These are phyloP conservation scores for Ophion ellenae DNA, from an alignment of 2,888 invertebrate species.

Conservation along the genomic window DNA sequence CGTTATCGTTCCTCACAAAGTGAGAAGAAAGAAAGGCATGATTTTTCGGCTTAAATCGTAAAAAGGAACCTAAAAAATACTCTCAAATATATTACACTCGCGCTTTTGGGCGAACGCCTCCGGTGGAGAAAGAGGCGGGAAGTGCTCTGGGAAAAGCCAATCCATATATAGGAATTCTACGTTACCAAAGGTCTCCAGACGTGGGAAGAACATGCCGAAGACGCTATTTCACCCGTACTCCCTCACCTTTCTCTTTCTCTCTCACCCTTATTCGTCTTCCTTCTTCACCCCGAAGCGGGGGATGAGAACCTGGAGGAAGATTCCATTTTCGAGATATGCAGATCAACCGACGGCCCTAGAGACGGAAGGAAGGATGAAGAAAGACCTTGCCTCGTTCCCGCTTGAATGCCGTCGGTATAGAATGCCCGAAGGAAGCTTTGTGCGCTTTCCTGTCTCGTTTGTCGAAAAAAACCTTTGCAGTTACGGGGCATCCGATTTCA, in stretches of 20 bases:
- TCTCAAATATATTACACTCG: slow-evolving; percentile 51
- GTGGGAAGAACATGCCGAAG: slow-evolving; percentile 44
- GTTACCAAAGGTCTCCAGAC: slow-evolving; percentile 49
- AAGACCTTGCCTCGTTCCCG: slow-evolving; percentile 51
- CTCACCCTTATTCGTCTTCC: neutral
- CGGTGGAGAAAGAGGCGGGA: slow-evolving; percentile 37
- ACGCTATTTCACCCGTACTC: neutral
- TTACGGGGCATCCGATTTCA: slow-evolving; percentile 2
- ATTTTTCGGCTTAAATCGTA: slow-evolving; percentile 40
- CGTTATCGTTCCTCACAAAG: neutral
- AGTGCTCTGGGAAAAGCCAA: slow-evolving; percentile 54
- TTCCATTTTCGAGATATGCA: slow-evolving; percentile 78
- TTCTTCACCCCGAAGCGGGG: neutral
- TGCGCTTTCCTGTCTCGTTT: slow-evolving; percentile 15
- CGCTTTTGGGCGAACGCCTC: slow-evolving; percentile 39
- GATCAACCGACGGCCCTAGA: slow-evolving; percentile 74
- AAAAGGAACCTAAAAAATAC: slow-evolving; percentile 27
- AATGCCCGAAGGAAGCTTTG: slow-evolving; percentile 38
- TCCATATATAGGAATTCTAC: slow-evolving; percentile 58
- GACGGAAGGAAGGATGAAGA: slow-evolving; percentile 17
- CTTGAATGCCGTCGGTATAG: slow-evolving; percentile 51
- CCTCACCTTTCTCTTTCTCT: slow-evolving; percentile 27
- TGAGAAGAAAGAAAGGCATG: slow-evolving; percentile 18
- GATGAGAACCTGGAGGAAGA: slow-evolving; percentile 71
- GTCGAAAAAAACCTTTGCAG: slow-evolving; percentile 4